phyloP scores from a whole-genome alignment of 2,113 vertebrate genomes.

The Pogona vitticeps region DNA sequence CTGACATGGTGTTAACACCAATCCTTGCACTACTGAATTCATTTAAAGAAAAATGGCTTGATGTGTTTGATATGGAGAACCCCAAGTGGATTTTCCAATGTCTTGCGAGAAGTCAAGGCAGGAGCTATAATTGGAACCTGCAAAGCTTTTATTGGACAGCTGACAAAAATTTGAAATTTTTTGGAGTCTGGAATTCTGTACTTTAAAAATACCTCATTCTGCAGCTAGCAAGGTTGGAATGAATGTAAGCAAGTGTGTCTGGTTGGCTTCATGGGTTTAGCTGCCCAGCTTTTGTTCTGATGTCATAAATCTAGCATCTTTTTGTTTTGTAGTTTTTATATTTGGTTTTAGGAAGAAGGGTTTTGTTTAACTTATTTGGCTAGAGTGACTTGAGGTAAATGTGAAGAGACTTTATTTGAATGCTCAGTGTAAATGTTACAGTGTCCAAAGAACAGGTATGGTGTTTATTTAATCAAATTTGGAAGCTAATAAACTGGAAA shows the following conservation, averaged over 20 bases:
- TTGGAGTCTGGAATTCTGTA: slow-evolving; percentile 10
- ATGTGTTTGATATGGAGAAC: neutral
- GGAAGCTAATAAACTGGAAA: slow-evolving; percentile 10
- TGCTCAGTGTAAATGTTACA: slow-evolving; percentile 57
- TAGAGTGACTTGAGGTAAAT: slow-evolving; percentile 55
- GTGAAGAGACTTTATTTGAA: slow-evolving; percentile 62
- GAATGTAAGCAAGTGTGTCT: neutral
- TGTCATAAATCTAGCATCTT: slow-evolving; percentile 32
- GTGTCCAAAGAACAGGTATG: slow-evolving; percentile 63
- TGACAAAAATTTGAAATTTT: slow-evolving; percentile 14
- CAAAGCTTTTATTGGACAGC: slow-evolving; percentile 36
- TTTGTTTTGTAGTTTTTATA: neutral
- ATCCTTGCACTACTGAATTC: neutral
- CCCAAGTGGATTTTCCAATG: neutral
- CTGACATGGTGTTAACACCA: neutral
- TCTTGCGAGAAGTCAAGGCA: slow-evolving; percentile 2
- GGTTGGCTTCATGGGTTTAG: neutral
- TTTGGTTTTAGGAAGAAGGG: slow-evolving; percentile 33
- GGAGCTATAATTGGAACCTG: slow-evolving; percentile 30
- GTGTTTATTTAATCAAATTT: slow-evolving; percentile 29
- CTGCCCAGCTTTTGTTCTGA: slow-evolving; percentile 22
- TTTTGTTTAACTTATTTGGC: slow-evolving; percentile 9
- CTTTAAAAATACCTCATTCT: slow-evolving; percentile 3
- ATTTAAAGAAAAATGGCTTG: slow-evolving; percentile 10
- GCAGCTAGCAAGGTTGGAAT: neutral